Evolutionary conservation across 2,797 vertebrate species (phyloP).

Genomic region (Erpetoichthys calabaricus): DNA sequence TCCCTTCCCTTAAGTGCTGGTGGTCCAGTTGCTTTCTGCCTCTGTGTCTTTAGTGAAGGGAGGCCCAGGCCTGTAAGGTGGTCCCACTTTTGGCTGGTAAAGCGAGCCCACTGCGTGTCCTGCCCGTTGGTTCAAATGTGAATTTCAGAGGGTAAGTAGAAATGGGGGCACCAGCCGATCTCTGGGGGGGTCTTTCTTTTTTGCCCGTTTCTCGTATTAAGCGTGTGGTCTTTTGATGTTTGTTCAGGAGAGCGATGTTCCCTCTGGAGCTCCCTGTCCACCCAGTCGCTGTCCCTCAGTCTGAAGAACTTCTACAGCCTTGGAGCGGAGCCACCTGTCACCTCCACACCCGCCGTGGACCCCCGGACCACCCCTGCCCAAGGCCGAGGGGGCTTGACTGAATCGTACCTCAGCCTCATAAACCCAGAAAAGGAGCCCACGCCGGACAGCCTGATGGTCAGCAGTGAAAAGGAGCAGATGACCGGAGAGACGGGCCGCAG

Average conservation of each 20-base stretch:
- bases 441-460: neutral
- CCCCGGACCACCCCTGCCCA: conserved; percentile 26
- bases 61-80: too few relatives aligned
- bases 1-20: too few relatives aligned
- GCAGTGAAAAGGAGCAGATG: conserved; percentile 12
- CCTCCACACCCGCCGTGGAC: conserved; percentile 52
- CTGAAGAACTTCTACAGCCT: conserved; percentile 64
- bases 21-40: too few relatives aligned
- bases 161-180: too few relatives aligned
- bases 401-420: conserved; percentile 65
- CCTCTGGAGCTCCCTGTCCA: conserved; percentile 35
- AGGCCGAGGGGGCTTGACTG: conserved; percentile 27
- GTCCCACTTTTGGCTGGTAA: too few relatives aligned
- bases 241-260: conserved; percentile 41
- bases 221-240: conserved; percentile 2
- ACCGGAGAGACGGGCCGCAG: conserved; percentile 24
- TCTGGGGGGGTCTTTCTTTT: too few relatives aligned
- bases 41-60: too few relatives aligned
- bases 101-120: too few relatives aligned
- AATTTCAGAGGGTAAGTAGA: too few relatives aligned
- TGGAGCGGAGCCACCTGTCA: conserved; percentile 46
- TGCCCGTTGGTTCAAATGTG: too few relatives aligned
- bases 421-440: conserved; percentile 40
- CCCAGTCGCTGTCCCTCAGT: conserved; percentile 58
- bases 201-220: too few relatives aligned